A percentile compares a stretch with the other conserved stretches of the same genome.
Conservation (phyloP, 2,888 invertebrate genomes). For the Atethmia centrago region DNA sequence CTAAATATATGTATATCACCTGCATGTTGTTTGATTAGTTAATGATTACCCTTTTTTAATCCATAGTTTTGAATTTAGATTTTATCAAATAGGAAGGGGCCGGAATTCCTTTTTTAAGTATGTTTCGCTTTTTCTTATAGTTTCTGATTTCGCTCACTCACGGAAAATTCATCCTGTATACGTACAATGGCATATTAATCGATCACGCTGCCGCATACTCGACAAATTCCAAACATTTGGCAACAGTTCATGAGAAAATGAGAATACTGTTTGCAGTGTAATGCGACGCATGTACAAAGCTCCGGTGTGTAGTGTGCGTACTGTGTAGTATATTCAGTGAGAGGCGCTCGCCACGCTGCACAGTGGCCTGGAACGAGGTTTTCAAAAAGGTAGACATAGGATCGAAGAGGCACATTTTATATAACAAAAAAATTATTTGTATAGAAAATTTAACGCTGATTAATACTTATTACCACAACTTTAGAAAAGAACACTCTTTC, state of each 20-base stretch:
- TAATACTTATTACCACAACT: no score
- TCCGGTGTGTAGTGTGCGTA: neutral
- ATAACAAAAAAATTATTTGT: no score
- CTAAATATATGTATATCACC: no score
- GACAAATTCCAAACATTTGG: slow-evolving; percentile 27
- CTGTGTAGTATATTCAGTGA: no score
- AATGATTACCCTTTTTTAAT: no score
- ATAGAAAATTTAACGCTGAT: no score
- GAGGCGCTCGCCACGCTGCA: no score
- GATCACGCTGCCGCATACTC: neutral
- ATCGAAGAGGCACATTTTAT: no score
- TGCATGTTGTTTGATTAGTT: no score
- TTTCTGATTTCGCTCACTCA: neutral
- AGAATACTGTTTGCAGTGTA: slow-evolving; percentile 17
- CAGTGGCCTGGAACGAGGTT: no score
- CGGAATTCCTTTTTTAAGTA: neutral
- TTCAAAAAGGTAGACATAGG: no score
- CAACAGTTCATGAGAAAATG: slow-evolving; percentile 25
- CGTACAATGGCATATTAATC: neutral
- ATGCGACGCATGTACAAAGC: neutral
- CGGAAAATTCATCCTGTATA: neutral
- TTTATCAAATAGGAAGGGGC: neutral
- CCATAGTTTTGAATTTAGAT: neutral
- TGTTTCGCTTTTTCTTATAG: neutral
- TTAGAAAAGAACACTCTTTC: no score